These are phyloP conservation scores for Hipposideros armiger DNA, from an alignment of 2,113 vertebrate species.

Conservation along the genomic window DNA sequence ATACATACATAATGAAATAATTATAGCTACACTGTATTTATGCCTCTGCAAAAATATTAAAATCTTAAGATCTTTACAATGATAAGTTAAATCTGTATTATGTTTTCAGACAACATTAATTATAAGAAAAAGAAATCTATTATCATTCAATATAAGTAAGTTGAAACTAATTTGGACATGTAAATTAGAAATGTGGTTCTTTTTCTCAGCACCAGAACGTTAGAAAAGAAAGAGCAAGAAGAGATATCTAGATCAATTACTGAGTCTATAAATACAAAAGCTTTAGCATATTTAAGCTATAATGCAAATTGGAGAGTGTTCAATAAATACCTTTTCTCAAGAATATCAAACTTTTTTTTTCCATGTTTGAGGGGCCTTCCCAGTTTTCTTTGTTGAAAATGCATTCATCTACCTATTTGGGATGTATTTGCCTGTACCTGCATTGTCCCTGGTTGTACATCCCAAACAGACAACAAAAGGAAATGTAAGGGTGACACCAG, in stretches of 20 bases:
- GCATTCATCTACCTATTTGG: neutral
- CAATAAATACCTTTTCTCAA: constrained; percentile 70
- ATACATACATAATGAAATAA: constrained; percentile 93
- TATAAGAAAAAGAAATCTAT: constrained; percentile 92
- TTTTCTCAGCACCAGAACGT: constrained; percentile 82
- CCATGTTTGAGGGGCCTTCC: neutral
- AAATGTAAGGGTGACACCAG: neutral
- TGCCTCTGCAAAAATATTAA: constrained; percentile 91
- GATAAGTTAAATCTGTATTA: constrained; percentile 90
- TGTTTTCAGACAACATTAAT: constrained; percentile 92
- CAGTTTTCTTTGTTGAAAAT: constrained; percentile 41
- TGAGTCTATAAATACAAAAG: constrained; percentile 76
- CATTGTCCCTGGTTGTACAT: neutral
- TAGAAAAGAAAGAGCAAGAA: constrained; percentile 78
- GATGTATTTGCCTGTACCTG: neutral
- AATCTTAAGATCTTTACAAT: constrained; percentile 92
- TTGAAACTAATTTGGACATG: constrained; percentile 93
- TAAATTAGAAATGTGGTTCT: constrained; percentile 89
- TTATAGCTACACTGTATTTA: constrained; percentile 91
- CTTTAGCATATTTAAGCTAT: constrained; percentile 64
- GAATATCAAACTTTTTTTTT: constrained; percentile 47
- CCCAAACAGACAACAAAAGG: constrained; percentile 18
- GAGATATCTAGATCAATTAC: constrained; percentile 85
- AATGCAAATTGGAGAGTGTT: constrained; percentile 74
- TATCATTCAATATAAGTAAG: constrained; percentile 91